Conservation (phyloP, 2,113 vertebrate species). For the Psittacus erithacus region DNA sequence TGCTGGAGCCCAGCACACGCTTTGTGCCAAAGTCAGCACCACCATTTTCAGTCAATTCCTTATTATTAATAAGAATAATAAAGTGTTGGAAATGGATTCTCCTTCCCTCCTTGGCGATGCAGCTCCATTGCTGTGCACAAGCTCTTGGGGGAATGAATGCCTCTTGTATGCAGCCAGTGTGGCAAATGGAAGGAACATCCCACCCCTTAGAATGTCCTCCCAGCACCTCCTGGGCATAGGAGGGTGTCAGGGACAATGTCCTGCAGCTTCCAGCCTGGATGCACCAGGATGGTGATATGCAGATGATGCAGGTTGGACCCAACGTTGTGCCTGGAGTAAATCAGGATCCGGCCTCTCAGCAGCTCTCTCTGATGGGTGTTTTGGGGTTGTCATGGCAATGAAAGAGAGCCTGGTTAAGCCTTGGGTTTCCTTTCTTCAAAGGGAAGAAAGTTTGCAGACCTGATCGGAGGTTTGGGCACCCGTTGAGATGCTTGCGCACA, state of each 20-base stretch:
- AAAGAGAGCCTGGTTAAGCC: neutral
- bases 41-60: neutral
- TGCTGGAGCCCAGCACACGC: neutral
- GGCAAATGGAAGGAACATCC: neutral
- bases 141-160: neutral
- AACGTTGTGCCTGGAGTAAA: neutral
- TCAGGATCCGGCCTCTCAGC: neutral
- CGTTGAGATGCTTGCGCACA: neutral
- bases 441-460: slow-evolving; percentile 51
- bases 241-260: rapidly evolving
- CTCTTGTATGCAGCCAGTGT: rapidly evolving
- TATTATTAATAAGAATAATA: neutral
- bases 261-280: neutral
- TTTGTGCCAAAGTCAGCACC: slow-evolving; percentile 10
- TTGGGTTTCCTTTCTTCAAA: slow-evolving; percentile 36
- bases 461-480: neutral
- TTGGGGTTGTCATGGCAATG: slow-evolving; percentile 69
- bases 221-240: neutral
- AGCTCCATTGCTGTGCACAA: neutral
- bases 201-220: neutral
- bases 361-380: slow-evolving; percentile 37
- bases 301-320: neutral
- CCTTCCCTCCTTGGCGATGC: neutral
- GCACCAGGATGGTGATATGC: neutral
- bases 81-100: neutral